Evolutionary conservation across 2,888 invertebrate species (phyloP).

Genomic region (Pseudococcus longispinus): DNA sequence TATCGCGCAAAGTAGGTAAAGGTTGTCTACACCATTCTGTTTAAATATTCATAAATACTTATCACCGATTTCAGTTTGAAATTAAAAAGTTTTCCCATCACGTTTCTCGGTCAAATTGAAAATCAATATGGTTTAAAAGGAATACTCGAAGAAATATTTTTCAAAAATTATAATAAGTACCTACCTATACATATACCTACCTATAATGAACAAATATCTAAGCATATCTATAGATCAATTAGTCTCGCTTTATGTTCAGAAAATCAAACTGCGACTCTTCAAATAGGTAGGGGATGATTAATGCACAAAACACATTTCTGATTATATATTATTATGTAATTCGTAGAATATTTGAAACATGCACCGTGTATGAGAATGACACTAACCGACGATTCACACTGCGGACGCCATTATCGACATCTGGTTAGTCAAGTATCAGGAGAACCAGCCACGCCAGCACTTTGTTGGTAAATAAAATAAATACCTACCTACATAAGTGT

Average conservation of each 20-base stretch:
- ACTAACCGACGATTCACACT: conserved; percentile 67
- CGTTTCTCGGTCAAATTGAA: not conserved
- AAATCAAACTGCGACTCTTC: too few species aligned
- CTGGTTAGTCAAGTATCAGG: conserved; percentile 69
- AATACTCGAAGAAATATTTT: not conserved
- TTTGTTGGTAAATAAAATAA: conserved; percentile 68
- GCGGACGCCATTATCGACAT: conserved; percentile 68
- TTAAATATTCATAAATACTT: conserved; percentile 39
- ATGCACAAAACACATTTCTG: too few species aligned
- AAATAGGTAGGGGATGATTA: too few species aligned
- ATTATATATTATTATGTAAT: too few species aligned
- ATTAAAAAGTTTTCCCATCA: not conserved
- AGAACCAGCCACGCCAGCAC: conserved; percentile 66
- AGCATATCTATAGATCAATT: too few species aligned
- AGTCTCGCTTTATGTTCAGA: too few species aligned
- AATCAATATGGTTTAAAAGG: not conserved
- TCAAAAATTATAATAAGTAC: not conserved
- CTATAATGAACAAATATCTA: too few species aligned
- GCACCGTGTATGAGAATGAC: conserved; percentile 70
- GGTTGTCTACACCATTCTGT: not conserved
- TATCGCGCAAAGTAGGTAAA: not conserved
- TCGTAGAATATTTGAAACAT: conserved; percentile 68
- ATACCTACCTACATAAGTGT: not conserved
- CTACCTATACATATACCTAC: not conserved
- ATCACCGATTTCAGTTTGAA: not conserved